Base-by-base conservation (phyloP, 2,888 invertebrate genomes). In the Dusona sp. region DNA sequence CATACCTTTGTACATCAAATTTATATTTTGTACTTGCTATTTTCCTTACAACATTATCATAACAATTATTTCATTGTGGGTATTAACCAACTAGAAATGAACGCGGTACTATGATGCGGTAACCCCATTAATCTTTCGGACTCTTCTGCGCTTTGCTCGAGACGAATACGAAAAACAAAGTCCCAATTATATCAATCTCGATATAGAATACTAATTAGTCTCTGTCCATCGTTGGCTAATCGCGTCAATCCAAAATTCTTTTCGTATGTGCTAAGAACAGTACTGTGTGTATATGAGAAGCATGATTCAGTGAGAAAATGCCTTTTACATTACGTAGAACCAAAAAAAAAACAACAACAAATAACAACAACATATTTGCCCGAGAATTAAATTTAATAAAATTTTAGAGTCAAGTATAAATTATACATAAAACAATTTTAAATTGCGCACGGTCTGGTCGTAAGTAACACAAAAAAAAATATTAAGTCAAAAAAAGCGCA, bases 181-280 rank as follows among this genome's bases (percentile, higher is more conserved):
- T 77, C 77, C 65, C 65, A 83, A 90, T 89, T 87, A 88, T 88
- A 92, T 91, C 92, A 93, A 93, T 93, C 93, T 93, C 93, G 91
- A 92, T 93, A 89, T 92, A 92, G 93, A 93, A 93, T 92, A 91
- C 92, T 92, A 92, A 92, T 92, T 92, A 87, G 80, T 88, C 75
- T 85, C 25, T 78, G 83, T 72, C 74, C 79, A 75, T 70, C 16
- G 79, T 67, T 85, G 68, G 42, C 54, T 57, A 75, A 67, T 78
- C 45, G 61, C 75, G 79, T 33, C n/a, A 25, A 38, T 75, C 48
- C 22, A 22, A 78, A 73, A 75, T 22, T 57, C 54, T 74, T 73
- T 74, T 64, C 77, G 83, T 61, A 73, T 79, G 64, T 83, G 68
- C 48, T 33, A 33, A 19, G n/a, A 64, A 11, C 57, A 54, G 54